phyloP scores from a whole-genome alignment of 1,140 invertebrate genomes.

The Lethrus apterus region DNA sequence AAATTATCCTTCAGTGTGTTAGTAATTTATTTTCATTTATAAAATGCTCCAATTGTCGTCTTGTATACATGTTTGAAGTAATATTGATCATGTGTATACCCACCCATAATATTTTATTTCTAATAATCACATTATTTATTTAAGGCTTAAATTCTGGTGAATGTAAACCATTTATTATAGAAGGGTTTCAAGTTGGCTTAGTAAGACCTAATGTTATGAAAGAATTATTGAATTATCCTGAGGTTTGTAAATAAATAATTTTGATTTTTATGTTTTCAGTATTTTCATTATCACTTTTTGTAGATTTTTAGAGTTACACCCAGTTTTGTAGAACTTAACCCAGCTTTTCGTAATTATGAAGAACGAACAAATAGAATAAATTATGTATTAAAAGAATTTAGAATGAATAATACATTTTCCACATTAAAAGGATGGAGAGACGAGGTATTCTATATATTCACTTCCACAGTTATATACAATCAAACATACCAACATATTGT shows the following conservation, averaged over 20 bases:
- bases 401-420: constrained; percentile 53
- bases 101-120: constrained; percentile 9
- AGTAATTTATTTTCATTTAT: constrained; percentile 19
- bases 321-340: constrained; percentile 72
- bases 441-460: constrained; percentile 71
- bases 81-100: constrained; percentile 16
- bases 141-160: constrained; percentile 64
- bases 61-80: constrained; percentile 3
- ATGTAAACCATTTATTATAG: constrained; percentile 79
- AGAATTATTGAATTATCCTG: constrained; percentile 70
- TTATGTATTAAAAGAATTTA: constrained; percentile 65
- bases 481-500: no score
- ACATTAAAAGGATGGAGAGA: constrained; percentile 83
- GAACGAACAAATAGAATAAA: constrained; percentile 73
- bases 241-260: constrained; percentile 49
- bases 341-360: constrained; percentile 73
- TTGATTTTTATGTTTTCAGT: constrained; percentile 1
- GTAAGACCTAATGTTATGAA: constrained; percentile 73
- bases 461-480: no score
- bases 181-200: constrained; percentile 80
- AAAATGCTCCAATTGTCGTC: constrained; percentile 17
- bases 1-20: neutral
- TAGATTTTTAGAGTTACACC: constrained; percentile 63
- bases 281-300: constrained; percentile 18
- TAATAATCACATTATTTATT: constrained; percentile 24